A percentile compares a stretch with the other conserved stretches of the same genome.
phyloP scores from a whole-genome alignment of 1,140 invertebrate genomes.

The Zaprionus ornatus region DNA sequence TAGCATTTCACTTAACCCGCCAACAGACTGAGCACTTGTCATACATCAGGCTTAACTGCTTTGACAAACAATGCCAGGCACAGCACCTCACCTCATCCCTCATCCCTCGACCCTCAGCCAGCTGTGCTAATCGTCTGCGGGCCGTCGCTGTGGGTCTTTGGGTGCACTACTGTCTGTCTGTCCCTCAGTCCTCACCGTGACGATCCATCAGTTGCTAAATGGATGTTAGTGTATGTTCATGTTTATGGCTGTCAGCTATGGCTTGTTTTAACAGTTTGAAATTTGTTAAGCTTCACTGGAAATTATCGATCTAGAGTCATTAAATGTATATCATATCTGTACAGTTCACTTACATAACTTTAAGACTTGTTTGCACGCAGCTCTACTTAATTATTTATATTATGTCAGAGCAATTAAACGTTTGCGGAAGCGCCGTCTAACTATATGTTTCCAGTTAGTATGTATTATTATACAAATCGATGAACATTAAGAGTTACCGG shows the following conservation, averaged over 20 bases:
- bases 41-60: slow-evolving; percentile 36
- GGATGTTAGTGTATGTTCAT: not conserved
- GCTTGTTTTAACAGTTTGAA: not conserved
- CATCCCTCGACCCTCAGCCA: not conserved
- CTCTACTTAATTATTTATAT: not conserved
- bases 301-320: not conserved
- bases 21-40: slow-evolving; percentile 28
- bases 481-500: not conserved
- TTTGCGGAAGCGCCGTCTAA: not conserved
- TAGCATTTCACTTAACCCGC: slow-evolving; percentile 48
- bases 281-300: not conserved
- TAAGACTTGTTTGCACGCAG: not conserved
- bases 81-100: not conserved
- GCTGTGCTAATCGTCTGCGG: slow-evolving; percentile 5
- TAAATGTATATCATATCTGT: not conserved
- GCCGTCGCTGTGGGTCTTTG: not conserved
- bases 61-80: slow-evolving; percentile 57
- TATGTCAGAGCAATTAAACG: not conserved
- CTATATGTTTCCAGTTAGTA: not conserved
- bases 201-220: slow-evolving; percentile 34
- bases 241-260: not conserved
- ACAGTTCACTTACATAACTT: not conserved
- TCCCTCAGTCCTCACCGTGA: not conserved
- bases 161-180: slow-evolving; percentile 20
- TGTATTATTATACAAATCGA: not conserved